Evolutionary conservation across 2,888 invertebrate genomes (phyloP), one percentile per base, ranked within the genome.

Genomic region (Drosophila villosipedis): DNA sequence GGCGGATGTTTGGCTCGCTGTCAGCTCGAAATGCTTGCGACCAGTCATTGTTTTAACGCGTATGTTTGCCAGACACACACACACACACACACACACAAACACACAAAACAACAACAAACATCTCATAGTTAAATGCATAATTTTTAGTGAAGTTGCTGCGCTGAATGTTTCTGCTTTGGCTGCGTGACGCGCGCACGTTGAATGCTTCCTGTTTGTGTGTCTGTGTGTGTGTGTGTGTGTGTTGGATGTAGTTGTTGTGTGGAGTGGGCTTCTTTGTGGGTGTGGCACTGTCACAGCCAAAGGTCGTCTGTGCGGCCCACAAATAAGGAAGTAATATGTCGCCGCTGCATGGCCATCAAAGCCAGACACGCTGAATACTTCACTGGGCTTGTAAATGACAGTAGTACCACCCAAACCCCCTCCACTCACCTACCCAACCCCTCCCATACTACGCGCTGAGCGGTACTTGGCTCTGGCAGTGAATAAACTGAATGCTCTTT

Each of bases 241-340:
- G 37, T 39, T 47, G 47, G 16, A 16, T 16, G 47, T 47, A 47
- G 25, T 25, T 47, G 47, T 16, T 58, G 47, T 30, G 39, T 41
- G 47, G 52, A 22, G 10, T 9, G 30, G 31, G 19, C 12, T 67
- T 28, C 19, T 3, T 30, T 28, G 55, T 47, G 58, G 55, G 53
- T 66, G 76, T 39, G 54, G 28, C 69, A 31, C 41, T 47, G 62
- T 31, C 64, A 35, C 54, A 70, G 70, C 70, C 62, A 90, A 86
- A 85, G 84, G 84, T 90, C 71, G 81, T 62, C 16, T 71, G 71
- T 66, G 65, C 67, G 68, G 83, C 82, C 90, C 86, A 90, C 90
- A 91, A 91, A 91, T 87, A 89, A 91, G 90, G 90, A 91, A 91
- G 91, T 91, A 91, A 91, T 91, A 91, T 91, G 90, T 91, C 90